Percentiles rank a stretch among this genome's conserved stretches.
phyloP scores from a whole-genome alignment of 2,113 vertebrate species.

The Onychostoma macrolepis region DNA sequence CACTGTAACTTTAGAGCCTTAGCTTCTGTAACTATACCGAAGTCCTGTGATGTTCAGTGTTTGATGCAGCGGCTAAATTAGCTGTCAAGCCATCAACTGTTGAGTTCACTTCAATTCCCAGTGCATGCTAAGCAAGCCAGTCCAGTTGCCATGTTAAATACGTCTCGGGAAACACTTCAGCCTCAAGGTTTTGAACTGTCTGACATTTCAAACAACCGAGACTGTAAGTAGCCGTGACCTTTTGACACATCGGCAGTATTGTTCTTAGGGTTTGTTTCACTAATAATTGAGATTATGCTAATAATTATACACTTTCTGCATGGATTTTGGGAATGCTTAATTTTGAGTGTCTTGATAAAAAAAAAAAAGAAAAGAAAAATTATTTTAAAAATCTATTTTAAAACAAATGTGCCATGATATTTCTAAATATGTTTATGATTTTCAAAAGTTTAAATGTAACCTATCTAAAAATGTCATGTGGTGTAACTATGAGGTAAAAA shows the following conservation, averaged over 20 bases:
- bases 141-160: constrained; percentile 20
- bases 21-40: constrained; percentile 1
- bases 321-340: neutral
- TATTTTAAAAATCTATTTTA: neutral
- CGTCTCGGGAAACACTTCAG: neutral
- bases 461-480: neutral
- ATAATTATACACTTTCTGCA: neutral
- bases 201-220: constrained; percentile 32
- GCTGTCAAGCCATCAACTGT: constrained; percentile 38
- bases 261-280: neutral
- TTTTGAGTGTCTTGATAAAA: neutral
- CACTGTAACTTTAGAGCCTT: neutral
- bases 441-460: neutral
- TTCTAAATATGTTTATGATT: neutral
- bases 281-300: neutral
- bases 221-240: constrained; percentile 1
- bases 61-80: constrained; percentile 31
- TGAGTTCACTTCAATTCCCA: neutral
- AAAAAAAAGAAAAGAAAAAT: neutral
- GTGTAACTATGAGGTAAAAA: neutral
- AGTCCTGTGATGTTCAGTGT: constrained; percentile 12
- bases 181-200: constrained; percentile 15
- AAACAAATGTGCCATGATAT: neutral
- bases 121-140: neutral
- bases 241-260: neutral